Evolutionary conservation across 2,888 invertebrate genomes (phyloP).

Genomic region (Papilio elwesi): DNA sequence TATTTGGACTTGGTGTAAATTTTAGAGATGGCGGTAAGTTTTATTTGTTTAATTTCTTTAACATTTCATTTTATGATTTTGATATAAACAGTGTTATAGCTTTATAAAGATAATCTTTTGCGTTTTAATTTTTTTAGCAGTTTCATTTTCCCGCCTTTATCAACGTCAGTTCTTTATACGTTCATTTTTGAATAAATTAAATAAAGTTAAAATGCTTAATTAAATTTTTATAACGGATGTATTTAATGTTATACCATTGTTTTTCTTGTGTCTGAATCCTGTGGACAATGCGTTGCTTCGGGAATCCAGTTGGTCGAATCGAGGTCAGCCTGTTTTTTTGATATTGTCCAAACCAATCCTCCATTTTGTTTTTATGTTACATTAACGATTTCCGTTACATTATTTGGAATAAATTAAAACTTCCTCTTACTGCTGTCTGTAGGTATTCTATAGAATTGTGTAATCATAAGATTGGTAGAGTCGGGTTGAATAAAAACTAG

Average conservation of each 20-base stretch:
- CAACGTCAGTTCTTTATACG: background rate
- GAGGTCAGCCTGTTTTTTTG: conserved; percentile 17
- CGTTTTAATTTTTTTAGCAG: background rate
- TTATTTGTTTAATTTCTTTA: conserved; percentile 14
- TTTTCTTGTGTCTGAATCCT: background rate
- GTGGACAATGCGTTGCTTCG: conserved; percentile 4
- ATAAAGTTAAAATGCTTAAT: background rate
- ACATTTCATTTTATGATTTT: background rate
- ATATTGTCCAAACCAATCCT: conserved; percentile 1
- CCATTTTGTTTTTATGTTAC: conserved; percentile 13
- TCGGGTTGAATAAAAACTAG: background rate
- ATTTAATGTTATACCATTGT: background rate
- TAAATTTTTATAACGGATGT: background rate
- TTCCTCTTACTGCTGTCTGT: too few relatives aligned
- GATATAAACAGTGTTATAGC: background rate
- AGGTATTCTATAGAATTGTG: background rate
- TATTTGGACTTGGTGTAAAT: conserved; percentile 12
- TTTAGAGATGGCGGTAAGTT: conserved; percentile 30
- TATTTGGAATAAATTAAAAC: background rate
- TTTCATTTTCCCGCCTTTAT: background rate
- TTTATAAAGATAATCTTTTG: background rate
- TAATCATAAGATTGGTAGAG: background rate
- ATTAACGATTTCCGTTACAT: conserved; percentile 9
- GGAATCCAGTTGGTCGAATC: conserved; percentile 21
- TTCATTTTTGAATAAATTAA: background rate